These are phyloP conservation scores for Hemitrygon akajei DNA, from an alignment of 2,797 vertebrate species.

Conservation along the genomic window DNA sequence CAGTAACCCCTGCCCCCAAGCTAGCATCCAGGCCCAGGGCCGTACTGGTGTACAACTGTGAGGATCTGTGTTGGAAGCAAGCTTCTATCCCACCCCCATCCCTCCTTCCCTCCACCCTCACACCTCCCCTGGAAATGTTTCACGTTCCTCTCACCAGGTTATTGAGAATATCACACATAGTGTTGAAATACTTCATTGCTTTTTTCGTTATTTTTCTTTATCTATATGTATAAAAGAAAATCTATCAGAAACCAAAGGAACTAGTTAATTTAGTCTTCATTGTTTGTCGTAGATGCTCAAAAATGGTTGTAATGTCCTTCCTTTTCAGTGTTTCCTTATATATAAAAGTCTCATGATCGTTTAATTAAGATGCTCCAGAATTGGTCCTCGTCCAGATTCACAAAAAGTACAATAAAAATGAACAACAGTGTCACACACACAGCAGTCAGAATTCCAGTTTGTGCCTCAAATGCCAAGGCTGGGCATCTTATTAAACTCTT, in stretches of 20 bases:
- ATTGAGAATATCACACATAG: constrained; percentile 96
- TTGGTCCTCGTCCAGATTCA: constrained; percentile 80
- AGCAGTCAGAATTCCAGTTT: constrained; percentile 92
- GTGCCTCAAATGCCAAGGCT: constrained; percentile 71
- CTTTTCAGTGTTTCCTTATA: constrained; percentile 83
- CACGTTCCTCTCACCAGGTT: constrained; percentile 71
- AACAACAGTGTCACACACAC: constrained; percentile 54
- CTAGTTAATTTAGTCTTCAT: constrained; percentile 99
- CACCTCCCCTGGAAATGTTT: neutral
- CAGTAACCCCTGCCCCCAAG: too few relatives aligned
- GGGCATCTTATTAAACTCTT: constrained; percentile 65
- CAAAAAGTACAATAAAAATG: constrained; percentile 80
- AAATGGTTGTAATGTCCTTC: constrained; percentile 47
- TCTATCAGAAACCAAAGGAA: constrained; percentile 97
- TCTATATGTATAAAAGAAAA: constrained; percentile 48
- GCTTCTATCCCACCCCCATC: too few relatives aligned
- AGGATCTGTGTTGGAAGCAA: too few relatives aligned
- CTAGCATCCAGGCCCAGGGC: too few relatives aligned
- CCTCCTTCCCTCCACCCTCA: neutral
- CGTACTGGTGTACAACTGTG: too few relatives aligned
- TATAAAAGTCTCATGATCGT: constrained; percentile 69
- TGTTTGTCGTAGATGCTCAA: constrained; percentile 99
- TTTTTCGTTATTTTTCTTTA: constrained; percentile 48
- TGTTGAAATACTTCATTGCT: constrained; percentile 84
- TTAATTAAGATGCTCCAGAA: constrained; percentile 57